Evolutionary conservation across 2,888 invertebrate genomes (phyloP).

Genomic region (Lepeophtheirus nordmannii): DNA sequence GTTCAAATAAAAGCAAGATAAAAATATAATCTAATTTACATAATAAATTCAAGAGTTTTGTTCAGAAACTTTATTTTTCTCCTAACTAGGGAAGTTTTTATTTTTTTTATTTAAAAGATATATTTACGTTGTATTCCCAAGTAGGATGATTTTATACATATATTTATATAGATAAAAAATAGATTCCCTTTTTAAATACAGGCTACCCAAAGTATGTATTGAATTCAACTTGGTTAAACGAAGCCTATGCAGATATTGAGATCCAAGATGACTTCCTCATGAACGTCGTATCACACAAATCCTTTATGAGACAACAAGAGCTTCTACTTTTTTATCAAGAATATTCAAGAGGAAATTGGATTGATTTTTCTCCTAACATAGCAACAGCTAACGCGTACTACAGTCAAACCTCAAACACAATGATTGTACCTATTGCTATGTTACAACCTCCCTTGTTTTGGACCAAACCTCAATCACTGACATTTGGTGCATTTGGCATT

Average conservation of each 20-base stretch:
- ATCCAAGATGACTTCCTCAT: neutral
- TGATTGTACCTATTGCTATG: constrained; percentile 24
- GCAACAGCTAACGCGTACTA: constrained; percentile 21
- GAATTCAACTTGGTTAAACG: constrained; percentile 13
- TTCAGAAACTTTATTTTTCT: no score
- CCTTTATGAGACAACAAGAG: constrained; percentile 2
- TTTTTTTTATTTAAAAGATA: no score
- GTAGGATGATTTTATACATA: no score
- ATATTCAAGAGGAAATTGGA: constrained; percentile 17
- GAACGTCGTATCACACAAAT: constrained; percentile 4
- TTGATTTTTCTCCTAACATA: constrained; percentile 18
- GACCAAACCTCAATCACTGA: constrained; percentile 19
- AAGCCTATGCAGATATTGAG: neutral
- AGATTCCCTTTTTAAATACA: neutral
- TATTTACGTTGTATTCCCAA: no score
- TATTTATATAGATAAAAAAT: no score
- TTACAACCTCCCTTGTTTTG: constrained; percentile 20
- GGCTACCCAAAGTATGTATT: constrained; percentile 11
- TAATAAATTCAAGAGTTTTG: no score
- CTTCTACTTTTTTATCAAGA: neutral
- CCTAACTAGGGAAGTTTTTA: no score
- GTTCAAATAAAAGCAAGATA: no score
- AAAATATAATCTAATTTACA: no score
- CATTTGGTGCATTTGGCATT: constrained; percentile 24
- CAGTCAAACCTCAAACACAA: constrained; percentile 16